Percentiles rank a stretch among this genome's conserved stretches.
phyloP scores from a whole-genome alignment of 2,888 invertebrate species.

The Listrodromus nycthemerus region DNA sequence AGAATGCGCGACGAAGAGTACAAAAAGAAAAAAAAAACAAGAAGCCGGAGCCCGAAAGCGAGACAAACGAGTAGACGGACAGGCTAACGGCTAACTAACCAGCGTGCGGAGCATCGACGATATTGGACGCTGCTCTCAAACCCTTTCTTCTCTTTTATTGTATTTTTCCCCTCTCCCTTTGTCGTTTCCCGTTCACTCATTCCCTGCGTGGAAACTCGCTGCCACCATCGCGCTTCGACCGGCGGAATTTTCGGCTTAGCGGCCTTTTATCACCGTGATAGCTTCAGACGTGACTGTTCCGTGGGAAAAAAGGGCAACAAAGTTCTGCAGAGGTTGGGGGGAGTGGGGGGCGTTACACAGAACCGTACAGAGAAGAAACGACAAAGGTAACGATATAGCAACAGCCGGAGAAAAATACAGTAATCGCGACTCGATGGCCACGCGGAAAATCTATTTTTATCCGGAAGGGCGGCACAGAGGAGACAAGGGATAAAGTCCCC shows the following conservation, averaged over 20 bases:
- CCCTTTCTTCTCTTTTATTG: slow-evolving; percentile 43
- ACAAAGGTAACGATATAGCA: slow-evolving; percentile 67
- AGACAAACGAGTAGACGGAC: slow-evolving; percentile 46
- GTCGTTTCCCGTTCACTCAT: slow-evolving; percentile 13
- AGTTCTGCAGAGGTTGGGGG: not conserved
- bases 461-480: slow-evolving; percentile 34
- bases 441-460: slow-evolving; percentile 64
- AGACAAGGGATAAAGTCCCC: slow-evolving; percentile 49
- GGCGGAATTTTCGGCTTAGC: slow-evolving; percentile 58
- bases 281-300: slow-evolving; percentile 41
- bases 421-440: slow-evolving; percentile 69
- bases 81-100: slow-evolving; percentile 61
- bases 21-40: slow-evolving; percentile 42
- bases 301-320: not conserved
- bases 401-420: slow-evolving; percentile 60
- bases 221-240: not conserved
- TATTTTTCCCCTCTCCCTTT: slow-evolving; percentile 17
- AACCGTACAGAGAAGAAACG: slow-evolving; percentile 56
- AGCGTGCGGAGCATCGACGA: slow-evolving; percentile 57
- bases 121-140: slow-evolving; percentile 50
- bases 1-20: slow-evolving; percentile 25
- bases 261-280: slow-evolving; percentile 50
- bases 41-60: slow-evolving; percentile 27
- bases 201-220: not conserved
- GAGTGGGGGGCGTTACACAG: not conserved